Percentiles rank a stretch among this genome's conserved stretches.
phyloP scores from a whole-genome alignment of 2,797 vertebrate genomes.

The Parauchenoglanis ngamensis region DNA sequence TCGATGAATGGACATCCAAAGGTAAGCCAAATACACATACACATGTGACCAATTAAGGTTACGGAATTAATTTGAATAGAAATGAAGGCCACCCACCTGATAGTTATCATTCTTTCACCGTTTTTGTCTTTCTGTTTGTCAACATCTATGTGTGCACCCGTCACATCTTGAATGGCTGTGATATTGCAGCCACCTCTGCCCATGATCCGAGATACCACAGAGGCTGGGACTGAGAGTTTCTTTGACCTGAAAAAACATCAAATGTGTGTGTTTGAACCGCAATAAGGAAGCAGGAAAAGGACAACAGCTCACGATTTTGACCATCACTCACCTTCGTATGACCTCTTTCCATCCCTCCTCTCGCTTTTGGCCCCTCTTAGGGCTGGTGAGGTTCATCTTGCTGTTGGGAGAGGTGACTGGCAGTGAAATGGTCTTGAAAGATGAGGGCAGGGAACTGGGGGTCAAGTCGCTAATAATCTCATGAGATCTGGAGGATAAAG shows the following conservation, averaged over 20 bases:
- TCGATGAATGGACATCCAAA: neutral
- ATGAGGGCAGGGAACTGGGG: slow-evolving; percentile 81
- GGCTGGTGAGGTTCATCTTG: slow-evolving; percentile 95
- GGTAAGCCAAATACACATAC: neutral
- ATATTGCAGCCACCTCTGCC: slow-evolving; percentile 98
- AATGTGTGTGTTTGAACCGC: neutral
- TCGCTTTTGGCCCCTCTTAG: slow-evolving; percentile 95
- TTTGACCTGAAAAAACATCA: slow-evolving; percentile 83
- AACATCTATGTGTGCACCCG: slow-evolving; percentile 97
- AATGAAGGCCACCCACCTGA: slow-evolving; percentile 78
- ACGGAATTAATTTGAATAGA: neutral
- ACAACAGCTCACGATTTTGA: neutral
- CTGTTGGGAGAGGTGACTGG: slow-evolving; percentile 89
- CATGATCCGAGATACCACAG: slow-evolving; percentile 98
- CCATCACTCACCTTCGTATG: slow-evolving; percentile 83
- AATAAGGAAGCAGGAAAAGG: neutral
- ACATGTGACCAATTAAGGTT: neutral
- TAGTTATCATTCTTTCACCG: slow-evolving; percentile 98
- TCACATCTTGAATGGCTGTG: slow-evolving; percentile 98
- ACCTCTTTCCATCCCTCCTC: slow-evolving; percentile 99
- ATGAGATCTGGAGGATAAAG: slow-evolving; percentile 65
- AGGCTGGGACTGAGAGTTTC: slow-evolving; percentile 97
- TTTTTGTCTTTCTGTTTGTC: slow-evolving; percentile 99
- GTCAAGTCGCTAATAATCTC: slow-evolving; percentile 76
- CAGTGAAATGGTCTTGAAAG: slow-evolving; percentile 89